Evolutionary conservation across 2,113 vertebrate genomes (phyloP).

Genomic region (pig (Sus scrofa)): T2T-Sscrofa CM000812.6:36833501-36834000

Average conservation of each 20-base stretch:
- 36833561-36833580: neutral
- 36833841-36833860: conserved; percentile 62
- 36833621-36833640: neutral
- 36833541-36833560: neutral
- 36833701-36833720: conserved; percentile 6
- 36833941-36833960: conserved; percentile 51
- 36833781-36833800: neutral
- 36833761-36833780: neutral
- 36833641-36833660: neutral
- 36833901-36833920: conserved; percentile 65
- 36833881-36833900: conserved; percentile 67
- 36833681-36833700: neutral
- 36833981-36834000: neutral
- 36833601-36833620: neutral
- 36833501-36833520: neutral
- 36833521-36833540: conserved; percentile 41
- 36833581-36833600: neutral
- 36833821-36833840: conserved; percentile 46
- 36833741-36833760: neutral
- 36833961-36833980: neutral
- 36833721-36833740: neutral
- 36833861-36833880: conserved; percentile 71
- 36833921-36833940: conserved; percentile 66
- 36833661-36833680: neutral
- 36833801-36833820: conserved; percentile 63